Evolutionary conservation across 2,797 vertebrate species (phyloP).

Genomic region (Enteromius anoplus): DNA sequence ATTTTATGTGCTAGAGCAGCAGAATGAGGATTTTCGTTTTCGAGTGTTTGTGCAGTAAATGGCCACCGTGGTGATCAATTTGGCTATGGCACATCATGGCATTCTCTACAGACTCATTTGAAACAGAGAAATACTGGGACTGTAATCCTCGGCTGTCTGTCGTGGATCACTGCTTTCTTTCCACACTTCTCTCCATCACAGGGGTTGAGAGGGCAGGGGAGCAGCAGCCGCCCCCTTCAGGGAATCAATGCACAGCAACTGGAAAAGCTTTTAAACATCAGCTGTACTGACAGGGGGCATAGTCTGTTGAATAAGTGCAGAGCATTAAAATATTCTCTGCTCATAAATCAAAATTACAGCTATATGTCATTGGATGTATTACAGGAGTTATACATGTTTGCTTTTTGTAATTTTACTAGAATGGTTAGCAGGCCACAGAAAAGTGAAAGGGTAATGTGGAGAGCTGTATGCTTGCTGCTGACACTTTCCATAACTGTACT

Average conservation of each 20-base stretch:
- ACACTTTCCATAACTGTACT: not conserved
- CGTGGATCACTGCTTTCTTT: conserved; percentile 31
- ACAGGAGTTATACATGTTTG: conserved; percentile 4
- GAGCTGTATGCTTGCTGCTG: not conserved
- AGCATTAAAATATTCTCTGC: not conserved
- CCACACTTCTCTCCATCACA: conserved; percentile 19
- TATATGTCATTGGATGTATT: not conserved
- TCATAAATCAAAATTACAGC: not conserved
- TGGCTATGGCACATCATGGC: not conserved
- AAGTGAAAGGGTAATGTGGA: not conserved
- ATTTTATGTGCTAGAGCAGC: not conserved
- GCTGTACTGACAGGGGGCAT: not conserved
- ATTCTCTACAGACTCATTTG: conserved; percentile 29
- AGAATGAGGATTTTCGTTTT: not conserved
- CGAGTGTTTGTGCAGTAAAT: not conserved
- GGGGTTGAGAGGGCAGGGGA: conserved; percentile 23
- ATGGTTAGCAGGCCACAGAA: not conserved
- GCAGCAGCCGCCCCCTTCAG: conserved; percentile 8
- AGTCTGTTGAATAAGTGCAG: not conserved
- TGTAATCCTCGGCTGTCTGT: conserved; percentile 18
- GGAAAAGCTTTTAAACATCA: conserved; percentile 42
- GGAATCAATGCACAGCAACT: conserved; percentile 49
- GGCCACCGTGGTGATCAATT: not conserved
- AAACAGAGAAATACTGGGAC: conserved; percentile 38
- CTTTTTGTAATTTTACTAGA: not conserved